Evolutionary conservation across 2,113 vertebrate genomes (phyloP), one percentile per base, ranked within the genome.

Genomic region (Andinoacara biseriatus): DNA sequence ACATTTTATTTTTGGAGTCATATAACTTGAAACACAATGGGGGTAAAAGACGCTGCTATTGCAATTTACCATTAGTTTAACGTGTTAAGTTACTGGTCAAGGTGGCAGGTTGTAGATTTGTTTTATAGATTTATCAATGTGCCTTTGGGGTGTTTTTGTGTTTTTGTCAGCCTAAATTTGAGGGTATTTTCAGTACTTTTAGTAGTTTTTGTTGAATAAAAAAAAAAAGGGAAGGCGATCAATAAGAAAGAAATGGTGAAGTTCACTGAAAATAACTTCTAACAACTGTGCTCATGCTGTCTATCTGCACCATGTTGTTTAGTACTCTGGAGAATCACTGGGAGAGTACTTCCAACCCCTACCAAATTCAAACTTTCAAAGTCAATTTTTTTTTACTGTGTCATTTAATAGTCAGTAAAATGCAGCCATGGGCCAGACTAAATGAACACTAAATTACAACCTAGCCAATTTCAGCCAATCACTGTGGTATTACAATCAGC

Each of bases 401-500:
- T 63, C 22, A 35, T 60, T 88, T 76, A 58, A 75, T 61, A 33
- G 18, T 78, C 33, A 61, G 22, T 58, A 60, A 65, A 83, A 61
- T 58, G 46, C 57, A 65, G 63, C 46, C 57, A 10, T 22, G 10
- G 24, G 77, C 29, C 60, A 54, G 80, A 61, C 38, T 15, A 33
- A 46, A 63, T 26, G 22, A 82, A 86, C 62, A 56, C 38, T 2
- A 84, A 86, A 87, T 84, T 76, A 74, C 74, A 75, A 72, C 58
- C 5, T 63, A 3, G 5, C 14, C 74, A 60, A 86, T 79, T 85
- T 67, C 52, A 83, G 7, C 65, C 69, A 89, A 84, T 92, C 89
- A 89, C 76, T 26, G 59, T 8, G n/a, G 67, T 67, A 86, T 86
- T 80, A 82, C 65, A 88, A 82, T 90, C 87, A 87, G 54, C 40